Evolutionary conservation across 2,113 vertebrate species (phyloP).

Genomic region (Sebastes fasciatus): DNA sequence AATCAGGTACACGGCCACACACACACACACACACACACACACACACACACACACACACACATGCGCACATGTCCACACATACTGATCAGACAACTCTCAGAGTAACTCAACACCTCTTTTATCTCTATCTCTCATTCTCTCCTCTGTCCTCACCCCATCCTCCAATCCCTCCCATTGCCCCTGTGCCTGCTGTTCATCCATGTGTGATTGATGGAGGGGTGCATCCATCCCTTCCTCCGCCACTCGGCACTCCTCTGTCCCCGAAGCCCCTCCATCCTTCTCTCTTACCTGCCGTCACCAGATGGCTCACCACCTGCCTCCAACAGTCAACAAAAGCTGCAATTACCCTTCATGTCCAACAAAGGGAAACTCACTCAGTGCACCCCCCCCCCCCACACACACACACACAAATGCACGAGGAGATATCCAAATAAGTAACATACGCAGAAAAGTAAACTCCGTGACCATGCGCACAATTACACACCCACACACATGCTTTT

Average conservation of each 20-base stretch:
- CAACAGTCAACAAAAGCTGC: slow-evolving; percentile 78
- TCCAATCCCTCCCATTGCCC: slow-evolving; percentile 47
- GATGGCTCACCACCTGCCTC: slow-evolving; percentile 82
- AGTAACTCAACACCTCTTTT: slow-evolving; percentile 46
- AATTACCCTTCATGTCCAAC: slow-evolving; percentile 81
- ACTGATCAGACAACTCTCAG: slow-evolving; percentile 51
- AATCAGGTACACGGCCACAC: background rate
- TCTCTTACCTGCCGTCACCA: slow-evolving; percentile 80
- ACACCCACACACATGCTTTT: background rate
- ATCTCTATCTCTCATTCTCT: slow-evolving; percentile 55
- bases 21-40: background rate
- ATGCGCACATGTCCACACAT: slow-evolving; percentile 4
- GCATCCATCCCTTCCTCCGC: slow-evolving; percentile 57
- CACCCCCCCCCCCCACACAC: background rate
- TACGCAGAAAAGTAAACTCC: slow-evolving; percentile 15
- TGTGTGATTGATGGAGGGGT: slow-evolving; percentile 73
- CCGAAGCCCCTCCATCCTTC: slow-evolving; percentile 66
- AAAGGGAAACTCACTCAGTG: slow-evolving; percentile 52
- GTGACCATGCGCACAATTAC: slow-evolving; percentile 1
- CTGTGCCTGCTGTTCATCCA: slow-evolving; percentile 72
- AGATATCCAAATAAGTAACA: slow-evolving; percentile 12
- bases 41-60: background rate
- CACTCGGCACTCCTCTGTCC: slow-evolving; percentile 64
- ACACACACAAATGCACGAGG: slow-evolving; percentile 8
- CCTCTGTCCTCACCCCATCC: slow-evolving; percentile 26